phyloP scores from a whole-genome alignment of 2,888 invertebrate genomes.

The Chloroclysta siterata region DNA sequence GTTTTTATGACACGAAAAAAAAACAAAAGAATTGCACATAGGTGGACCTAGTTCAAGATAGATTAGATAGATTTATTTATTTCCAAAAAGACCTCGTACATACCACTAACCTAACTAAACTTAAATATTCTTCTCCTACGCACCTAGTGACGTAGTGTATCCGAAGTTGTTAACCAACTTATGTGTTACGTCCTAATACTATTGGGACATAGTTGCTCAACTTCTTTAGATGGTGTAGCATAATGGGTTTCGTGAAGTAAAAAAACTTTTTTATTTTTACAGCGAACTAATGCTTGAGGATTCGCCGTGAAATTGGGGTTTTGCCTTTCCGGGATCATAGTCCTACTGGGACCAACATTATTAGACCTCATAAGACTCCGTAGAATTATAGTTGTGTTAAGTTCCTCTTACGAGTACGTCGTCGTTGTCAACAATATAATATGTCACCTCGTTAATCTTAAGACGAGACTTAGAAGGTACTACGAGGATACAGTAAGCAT shows the following conservation, averaged over 20 bases:
- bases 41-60: too few species aligned
- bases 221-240: neutral
- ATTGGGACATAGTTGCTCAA: neutral
- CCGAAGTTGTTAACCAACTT: neutral
- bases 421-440: slow-evolving; percentile 1
- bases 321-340: neutral
- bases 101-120: too few species aligned
- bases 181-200: neutral
- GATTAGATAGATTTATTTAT: too few species aligned
- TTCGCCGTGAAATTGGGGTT: neutral
- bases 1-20: too few species aligned
- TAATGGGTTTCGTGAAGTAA: neutral
- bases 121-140: too few species aligned
- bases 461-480: slow-evolving; percentile 1
- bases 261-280: slow-evolving; percentile 2
- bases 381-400: neutral
- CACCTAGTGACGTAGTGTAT: neutral
- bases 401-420: neutral
- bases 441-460: slow-evolving; percentile 1
- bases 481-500: neutral
- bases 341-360: neutral
- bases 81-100: too few species aligned
- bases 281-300: neutral
- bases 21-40: too few species aligned
- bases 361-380: neutral